phyloP scores from a whole-genome alignment of 2,797 vertebrate species.

The Darevskia nairensis region DNA sequence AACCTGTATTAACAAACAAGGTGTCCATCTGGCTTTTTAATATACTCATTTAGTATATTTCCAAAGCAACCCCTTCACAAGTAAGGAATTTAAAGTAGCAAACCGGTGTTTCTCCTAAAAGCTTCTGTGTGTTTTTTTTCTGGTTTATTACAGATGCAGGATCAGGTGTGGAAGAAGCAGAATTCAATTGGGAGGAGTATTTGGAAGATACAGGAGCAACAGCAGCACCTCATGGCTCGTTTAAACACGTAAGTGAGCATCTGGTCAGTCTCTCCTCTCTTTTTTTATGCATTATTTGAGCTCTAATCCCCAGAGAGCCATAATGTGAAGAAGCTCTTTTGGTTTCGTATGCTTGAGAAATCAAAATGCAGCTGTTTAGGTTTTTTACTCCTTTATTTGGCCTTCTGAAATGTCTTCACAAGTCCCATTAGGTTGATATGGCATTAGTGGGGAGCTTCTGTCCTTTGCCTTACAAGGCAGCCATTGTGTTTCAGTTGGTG shows the following conservation, averaged over 20 bases:
- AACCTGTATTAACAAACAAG: background rate
- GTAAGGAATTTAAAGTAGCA: background rate
- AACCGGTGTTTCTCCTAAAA: background rate
- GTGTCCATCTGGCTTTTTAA: background rate
- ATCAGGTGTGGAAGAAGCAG: constrained; percentile 89
- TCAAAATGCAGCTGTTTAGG: background rate
- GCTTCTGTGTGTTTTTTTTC: constrained; percentile 35
- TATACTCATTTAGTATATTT: background rate
- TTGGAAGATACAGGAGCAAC: constrained; percentile 92
- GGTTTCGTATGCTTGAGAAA: background rate
- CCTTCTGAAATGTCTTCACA: background rate
- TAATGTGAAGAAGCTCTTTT: constrained; percentile 15
- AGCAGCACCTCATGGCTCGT: constrained; percentile 93
- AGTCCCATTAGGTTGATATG: constrained; percentile 14
- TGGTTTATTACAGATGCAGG: constrained; percentile 86
- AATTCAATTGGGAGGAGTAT: constrained; percentile 98
- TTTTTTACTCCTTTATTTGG: background rate
- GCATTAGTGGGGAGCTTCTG: background rate
- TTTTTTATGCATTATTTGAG: constrained; percentile 3
- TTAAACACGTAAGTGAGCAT: constrained; percentile 91
- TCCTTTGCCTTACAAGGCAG: background rate
- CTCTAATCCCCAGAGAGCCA: background rate
- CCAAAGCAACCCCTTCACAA: background rate
- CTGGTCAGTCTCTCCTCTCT: constrained; percentile 23
- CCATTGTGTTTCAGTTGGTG: background rate